A percentile compares a stretch with the other conserved stretches of the same genome.
phyloP scores from a whole-genome alignment of 2,113 vertebrate genomes.

The Halichoerus grypus region DNA sequence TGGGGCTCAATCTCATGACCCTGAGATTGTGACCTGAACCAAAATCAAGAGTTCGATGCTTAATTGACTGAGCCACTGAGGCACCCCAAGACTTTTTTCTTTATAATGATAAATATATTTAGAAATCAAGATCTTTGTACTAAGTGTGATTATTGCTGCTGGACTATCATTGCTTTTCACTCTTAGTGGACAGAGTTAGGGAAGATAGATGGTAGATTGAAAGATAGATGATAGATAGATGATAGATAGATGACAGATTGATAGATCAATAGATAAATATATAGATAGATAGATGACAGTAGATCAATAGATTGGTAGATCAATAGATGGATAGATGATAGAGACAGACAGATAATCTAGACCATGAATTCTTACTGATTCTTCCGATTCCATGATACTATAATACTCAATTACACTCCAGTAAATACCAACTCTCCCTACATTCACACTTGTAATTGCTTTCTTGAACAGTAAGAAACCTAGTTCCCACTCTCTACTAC shows the following conservation, averaged over 20 bases:
- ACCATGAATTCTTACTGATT: background rate
- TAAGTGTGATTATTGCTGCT: background rate
- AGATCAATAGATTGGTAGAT: background rate
- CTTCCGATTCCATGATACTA: background rate
- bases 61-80: background rate
- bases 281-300: background rate
- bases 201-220: background rate
- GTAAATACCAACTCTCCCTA: background rate
- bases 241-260: background rate
- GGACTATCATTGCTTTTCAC: background rate
- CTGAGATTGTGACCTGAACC: background rate
- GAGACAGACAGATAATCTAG: background rate
- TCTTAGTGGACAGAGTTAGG: background rate
- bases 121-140: background rate
- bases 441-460: background rate
- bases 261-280: background rate
- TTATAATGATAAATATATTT: background rate
- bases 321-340: background rate
- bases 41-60: background rate
- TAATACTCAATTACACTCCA: background rate
- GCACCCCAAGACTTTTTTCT: background rate
- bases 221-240: background rate
- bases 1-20: background rate
- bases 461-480: background rate
- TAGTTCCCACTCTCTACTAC: background rate